phyloP scores from a whole-genome alignment of 30 jellyfish, hydroid and myxozoan species.

The Phacellophora camtschatica region DNA sequence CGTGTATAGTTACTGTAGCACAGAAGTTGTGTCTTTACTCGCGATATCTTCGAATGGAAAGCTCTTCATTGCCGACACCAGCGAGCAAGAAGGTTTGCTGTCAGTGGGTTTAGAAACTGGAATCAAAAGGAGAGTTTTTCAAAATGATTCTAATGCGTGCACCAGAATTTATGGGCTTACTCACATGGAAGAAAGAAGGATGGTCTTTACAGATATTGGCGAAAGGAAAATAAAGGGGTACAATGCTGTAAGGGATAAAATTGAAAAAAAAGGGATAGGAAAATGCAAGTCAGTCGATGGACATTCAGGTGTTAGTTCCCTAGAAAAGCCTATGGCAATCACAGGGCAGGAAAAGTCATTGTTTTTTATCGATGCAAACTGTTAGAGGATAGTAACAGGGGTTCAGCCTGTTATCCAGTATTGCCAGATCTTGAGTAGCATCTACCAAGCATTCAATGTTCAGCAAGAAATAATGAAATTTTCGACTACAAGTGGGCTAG shows the following conservation, averaged over 20 bases:
- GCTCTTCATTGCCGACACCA: background rate
- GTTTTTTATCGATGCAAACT: background rate
- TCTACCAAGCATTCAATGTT: background rate
- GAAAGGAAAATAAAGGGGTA: background rate
- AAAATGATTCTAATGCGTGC: background rate
- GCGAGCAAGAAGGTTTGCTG: background rate
- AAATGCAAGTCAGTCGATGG: conserved; percentile 4
- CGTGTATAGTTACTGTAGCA: background rate
- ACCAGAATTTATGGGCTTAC: background rate
- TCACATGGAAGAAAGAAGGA: too few relatives aligned
- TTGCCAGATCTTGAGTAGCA: conserved; percentile 5
- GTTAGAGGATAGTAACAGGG: conserved; percentile 13
- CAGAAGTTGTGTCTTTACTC: background rate
- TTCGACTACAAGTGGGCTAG: background rate
- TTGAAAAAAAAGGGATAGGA: background rate
- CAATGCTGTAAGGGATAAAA: background rate
- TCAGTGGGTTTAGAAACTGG: background rate
- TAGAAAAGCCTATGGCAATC: conserved; percentile 3
- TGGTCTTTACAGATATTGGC: background rate
- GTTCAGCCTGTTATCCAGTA: conserved; percentile 3
- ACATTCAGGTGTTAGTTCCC: background rate
- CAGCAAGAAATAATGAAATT: background rate
- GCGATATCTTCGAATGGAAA: background rate
- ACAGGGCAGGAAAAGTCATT: background rate
- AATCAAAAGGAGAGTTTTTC: background rate